Percentiles rank a stretch among this genome's conserved stretches.
phyloP scores from a whole-genome alignment of 2,888 invertebrate genomes.

The Sipunculus nudus region DNA sequence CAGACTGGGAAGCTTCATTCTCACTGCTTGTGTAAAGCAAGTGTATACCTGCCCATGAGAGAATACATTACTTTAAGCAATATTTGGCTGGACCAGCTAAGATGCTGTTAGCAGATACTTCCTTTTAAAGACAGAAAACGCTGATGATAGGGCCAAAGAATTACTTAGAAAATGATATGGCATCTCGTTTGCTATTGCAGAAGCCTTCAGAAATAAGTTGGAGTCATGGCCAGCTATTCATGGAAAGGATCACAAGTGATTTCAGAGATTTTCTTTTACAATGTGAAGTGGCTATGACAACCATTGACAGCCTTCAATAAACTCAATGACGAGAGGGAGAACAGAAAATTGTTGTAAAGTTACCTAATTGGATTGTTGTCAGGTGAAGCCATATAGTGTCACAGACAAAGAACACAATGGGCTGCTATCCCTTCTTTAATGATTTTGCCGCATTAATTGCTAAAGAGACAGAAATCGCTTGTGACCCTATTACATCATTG shows the following conservation, averaged over 20 bases:
- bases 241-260: neutral
- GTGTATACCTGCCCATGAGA: no score
- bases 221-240: neutral
- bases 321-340: neutral
- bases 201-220: neutral
- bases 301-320: neutral
- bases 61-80: no score
- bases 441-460: neutral
- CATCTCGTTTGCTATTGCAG: neutral
- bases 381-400: neutral
- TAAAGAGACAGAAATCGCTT: neutral
- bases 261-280: neutral
- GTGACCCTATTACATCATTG: neutral
- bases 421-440: neutral
- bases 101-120: no score
- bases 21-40: no score
- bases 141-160: neutral
- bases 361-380: neutral
- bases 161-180: neutral
- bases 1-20: no score
- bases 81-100: no score
- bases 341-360: neutral
- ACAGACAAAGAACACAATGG: neutral
- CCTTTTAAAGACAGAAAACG: no score
- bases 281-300: neutral